A percentile compares a stretch with the other conserved stretches of the same genome.
Conservation (phyloP, 30 jellyfish, hydroid and myxozoan species). For the Hydra vulgaris region DNA sequence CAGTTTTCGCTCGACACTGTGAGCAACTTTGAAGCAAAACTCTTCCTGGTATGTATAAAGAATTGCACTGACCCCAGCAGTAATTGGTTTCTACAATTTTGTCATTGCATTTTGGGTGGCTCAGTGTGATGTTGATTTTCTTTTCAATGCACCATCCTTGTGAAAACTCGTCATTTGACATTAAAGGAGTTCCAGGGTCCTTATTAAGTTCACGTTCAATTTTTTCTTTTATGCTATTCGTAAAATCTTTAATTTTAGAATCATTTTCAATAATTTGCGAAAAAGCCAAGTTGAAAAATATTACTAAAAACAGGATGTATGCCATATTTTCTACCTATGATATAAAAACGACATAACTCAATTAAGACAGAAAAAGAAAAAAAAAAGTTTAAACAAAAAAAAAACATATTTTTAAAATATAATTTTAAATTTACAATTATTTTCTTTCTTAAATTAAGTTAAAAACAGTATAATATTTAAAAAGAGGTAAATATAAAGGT, state of each 20-base stretch:
- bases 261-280: too few species aligned
- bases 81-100: not conserved
- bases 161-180: not conserved
- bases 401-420: not conserved
- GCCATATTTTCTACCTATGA: not conserved
- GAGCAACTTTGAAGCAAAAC: not conserved
- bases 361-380: too few species aligned
- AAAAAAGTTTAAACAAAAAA: too few species aligned
- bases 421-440: too few species aligned
- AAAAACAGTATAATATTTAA: too few species aligned
- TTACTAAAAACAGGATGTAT: not conserved
- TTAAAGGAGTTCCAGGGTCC: not conserved
- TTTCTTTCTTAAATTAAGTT: too few species aligned
- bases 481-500: too few species aligned
- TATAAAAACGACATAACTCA: not conserved
- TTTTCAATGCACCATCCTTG: not conserved
- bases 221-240: not conserved
- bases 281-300: not conserved
- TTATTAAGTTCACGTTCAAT: too few species aligned
- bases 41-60: not conserved
- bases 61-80: conserved; percentile 8
- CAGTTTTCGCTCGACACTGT: conserved; percentile 1
- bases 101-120: not conserved
- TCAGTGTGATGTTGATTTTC: not conserved
- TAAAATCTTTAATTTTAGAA: too few species aligned